Evolutionary conservation across 2,113 vertebrate genomes (phyloP).

Genomic region (Zapus hudsonius): DNA sequence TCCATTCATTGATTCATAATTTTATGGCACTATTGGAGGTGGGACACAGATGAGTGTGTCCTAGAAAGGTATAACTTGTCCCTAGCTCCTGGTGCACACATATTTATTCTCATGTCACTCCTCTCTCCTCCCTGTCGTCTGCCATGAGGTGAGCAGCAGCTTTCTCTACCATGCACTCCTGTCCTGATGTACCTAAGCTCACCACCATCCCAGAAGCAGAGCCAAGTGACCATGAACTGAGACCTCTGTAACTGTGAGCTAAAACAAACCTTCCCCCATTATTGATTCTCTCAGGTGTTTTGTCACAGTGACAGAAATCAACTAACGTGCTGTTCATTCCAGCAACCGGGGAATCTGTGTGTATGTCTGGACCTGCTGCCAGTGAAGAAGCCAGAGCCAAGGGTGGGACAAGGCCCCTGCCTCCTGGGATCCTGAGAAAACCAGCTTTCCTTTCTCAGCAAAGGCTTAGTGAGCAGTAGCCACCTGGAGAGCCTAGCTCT

Average conservation of each 20-base stretch:
- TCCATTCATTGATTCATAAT: neutral
- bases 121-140: neutral
- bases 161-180: neutral
- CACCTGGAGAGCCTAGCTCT: neutral
- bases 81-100: neutral
- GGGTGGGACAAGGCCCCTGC: neutral
- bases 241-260: neutral
- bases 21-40: neutral
- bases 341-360: accelerated
- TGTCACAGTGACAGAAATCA: neutral
- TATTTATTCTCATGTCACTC: neutral
- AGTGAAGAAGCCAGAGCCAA: neutral
- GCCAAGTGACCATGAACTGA: neutral
- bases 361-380: neutral
- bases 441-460: accelerated
- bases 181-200: neutral
- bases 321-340: accelerated
- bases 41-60: neutral
- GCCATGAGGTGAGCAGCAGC: neutral
- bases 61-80: neutral
- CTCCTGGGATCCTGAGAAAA: neutral
- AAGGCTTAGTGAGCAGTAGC: neutral
- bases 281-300: neutral
- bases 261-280: neutral
- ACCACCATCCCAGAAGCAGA: neutral